phyloP scores from a whole-genome alignment of 2,113 vertebrate species.

The Sinocyclocheilus maitianheensis region DNA sequence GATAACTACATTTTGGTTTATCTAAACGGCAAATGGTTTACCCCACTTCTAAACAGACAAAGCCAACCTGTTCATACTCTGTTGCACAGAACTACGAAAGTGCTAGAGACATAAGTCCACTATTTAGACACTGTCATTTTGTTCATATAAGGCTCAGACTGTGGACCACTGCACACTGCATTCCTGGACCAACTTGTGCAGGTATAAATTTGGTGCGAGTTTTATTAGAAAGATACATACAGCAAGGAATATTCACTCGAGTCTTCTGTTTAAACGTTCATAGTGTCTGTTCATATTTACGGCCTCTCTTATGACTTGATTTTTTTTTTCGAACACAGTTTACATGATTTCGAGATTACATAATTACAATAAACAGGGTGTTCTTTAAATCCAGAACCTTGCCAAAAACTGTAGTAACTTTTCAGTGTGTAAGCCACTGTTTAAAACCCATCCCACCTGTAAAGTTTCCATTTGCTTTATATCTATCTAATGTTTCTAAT shows the following conservation, averaged over 20 bases:
- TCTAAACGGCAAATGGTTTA: constrained; percentile 65
- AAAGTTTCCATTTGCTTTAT: background rate
- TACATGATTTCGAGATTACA: constrained; percentile 45
- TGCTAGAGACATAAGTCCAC: constrained; percentile 38
- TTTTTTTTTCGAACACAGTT: constrained; percentile 11
- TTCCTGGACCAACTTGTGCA: constrained; percentile 34
- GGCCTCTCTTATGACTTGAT: constrained; percentile 2
- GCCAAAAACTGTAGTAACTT: constrained; percentile 29
- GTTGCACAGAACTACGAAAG: constrained; percentile 43
- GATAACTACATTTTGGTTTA: constrained; percentile 60
- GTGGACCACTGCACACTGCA: constrained; percentile 2
- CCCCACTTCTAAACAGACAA: constrained; percentile 63
- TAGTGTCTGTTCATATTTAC: background rate
- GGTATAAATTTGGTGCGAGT: background rate
- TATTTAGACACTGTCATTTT: constrained; percentile 33
- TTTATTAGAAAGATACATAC: background rate
- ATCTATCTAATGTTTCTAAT: no score
- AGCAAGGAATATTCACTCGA: background rate
- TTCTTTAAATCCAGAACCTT: constrained; percentile 7
- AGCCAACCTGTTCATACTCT: constrained; percentile 50
- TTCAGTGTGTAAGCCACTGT: background rate
- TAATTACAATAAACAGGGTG: constrained; percentile 36
- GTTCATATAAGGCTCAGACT: constrained; percentile 61
- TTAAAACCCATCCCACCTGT: background rate
- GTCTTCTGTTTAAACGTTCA: background rate